phyloP scores from a whole-genome alignment of 2,797 vertebrate species.

The Silurus aristotelis region DNA sequence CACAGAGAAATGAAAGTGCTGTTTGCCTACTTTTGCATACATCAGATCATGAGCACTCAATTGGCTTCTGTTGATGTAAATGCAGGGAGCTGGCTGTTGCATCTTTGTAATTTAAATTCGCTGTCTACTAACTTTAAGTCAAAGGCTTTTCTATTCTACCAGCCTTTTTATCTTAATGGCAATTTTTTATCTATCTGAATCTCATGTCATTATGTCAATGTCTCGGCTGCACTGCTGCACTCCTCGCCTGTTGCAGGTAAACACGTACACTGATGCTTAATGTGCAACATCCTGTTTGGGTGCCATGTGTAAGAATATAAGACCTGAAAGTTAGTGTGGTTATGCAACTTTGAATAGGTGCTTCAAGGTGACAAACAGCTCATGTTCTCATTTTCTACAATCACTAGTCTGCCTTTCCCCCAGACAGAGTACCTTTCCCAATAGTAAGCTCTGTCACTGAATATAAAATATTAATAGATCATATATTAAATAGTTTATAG shows the following conservation, averaged over 20 bases:
- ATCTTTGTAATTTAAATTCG: background rate
- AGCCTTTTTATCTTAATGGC: background rate
- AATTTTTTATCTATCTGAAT: too few relatives aligned
- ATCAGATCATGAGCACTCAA: background rate
- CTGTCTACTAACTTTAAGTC: background rate
- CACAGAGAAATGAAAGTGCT: background rate
- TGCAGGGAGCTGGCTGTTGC: background rate
- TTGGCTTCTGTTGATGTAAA: background rate
- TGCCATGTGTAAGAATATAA: slow-evolving; percentile 23
- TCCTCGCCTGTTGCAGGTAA: background rate
- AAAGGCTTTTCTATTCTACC: background rate
- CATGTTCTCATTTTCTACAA: background rate
- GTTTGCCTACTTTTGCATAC: background rate
- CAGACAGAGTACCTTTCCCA: background rate
- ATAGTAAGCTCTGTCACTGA: background rate
- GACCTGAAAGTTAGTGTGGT: slow-evolving; percentile 30
- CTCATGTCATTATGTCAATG: background rate
- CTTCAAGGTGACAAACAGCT: slow-evolving; percentile 15
- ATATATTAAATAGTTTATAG: background rate
- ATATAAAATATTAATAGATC: background rate
- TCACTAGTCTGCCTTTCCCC: background rate
- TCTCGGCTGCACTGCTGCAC: background rate
- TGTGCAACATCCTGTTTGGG: slow-evolving; percentile 39
- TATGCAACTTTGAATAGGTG: background rate
- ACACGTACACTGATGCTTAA: background rate